A percentile compares a stretch with the other conserved stretches of the same genome.
These are phyloP conservation scores for Microcebus lehilahytsara DNA, from an alignment of 2,113 vertebrate species.

Conservation along the genomic window DNA sequence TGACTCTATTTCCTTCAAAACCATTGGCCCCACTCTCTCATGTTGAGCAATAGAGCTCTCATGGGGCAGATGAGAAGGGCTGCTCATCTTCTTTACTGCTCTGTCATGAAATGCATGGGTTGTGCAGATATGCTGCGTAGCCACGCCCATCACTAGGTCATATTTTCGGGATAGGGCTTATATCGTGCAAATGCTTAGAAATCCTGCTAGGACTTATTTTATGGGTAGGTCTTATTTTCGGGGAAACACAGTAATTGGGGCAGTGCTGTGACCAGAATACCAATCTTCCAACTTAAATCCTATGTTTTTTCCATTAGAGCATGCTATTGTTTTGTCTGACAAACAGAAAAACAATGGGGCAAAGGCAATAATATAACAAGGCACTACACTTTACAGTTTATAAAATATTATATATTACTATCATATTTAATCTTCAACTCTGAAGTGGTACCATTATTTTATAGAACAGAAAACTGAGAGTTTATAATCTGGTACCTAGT, in stretches of 20 bases:
- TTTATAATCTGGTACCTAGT: conserved; percentile 22
- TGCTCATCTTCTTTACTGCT: no score
- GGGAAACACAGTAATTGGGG: neutral
- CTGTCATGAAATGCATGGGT: no score
- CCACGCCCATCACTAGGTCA: no score
- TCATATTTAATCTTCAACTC: conserved; percentile 19
- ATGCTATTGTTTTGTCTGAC: conserved; percentile 13
- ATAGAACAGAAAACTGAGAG: conserved; percentile 7
- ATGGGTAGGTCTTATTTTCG: no score
- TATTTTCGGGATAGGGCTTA: no score
- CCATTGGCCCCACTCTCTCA: no score
- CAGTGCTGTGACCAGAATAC: neutral
- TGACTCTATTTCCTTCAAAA: no score
- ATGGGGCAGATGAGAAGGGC: no score
- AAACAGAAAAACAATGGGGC: conserved; percentile 41
- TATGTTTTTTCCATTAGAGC: conserved; percentile 16
- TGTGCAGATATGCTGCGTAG: no score
- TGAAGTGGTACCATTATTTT: conserved; percentile 14
- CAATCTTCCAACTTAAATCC: conserved; percentile 40
- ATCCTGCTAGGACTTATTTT: no score
- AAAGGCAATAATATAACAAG: neutral
- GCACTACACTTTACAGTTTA: neutral
- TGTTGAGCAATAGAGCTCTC: no score
- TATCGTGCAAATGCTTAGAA: no score
- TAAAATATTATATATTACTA: conserved; percentile 18